Evolutionary conservation across 2,797 vertebrate species (phyloP), one percentile per base, ranked within the genome.

Genomic region (Manis crassicaudata): DNA sequence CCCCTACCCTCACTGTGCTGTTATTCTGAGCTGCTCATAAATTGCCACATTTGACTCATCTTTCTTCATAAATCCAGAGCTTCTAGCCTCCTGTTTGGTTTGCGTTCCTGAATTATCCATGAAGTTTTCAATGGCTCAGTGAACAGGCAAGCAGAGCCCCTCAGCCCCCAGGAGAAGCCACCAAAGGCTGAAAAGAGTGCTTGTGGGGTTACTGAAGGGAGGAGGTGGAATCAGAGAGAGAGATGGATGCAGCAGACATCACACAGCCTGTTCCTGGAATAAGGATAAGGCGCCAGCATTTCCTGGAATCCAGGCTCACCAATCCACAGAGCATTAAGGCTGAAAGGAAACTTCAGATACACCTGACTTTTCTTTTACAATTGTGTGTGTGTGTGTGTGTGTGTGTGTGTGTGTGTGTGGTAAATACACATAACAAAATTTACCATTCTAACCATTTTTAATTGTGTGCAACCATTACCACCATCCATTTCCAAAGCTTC

Each of bases 31-130:
- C 73, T 76, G 62, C 79, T 88, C 94, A 92, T 95, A 96, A 95
- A 95, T 95, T 72, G 56, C 65, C 63, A 90, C 63, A 63, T 97
- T 94, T 88, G 92, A 89, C 95, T 97, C 96, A 92, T 95, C 96
- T 97, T 96, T 94, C 95, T 94, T 90, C 95, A 97, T 97, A 97
- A 98, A 97, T 97, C 79, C 88, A 89, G 90, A 96, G 92, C 84
- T 95, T 97, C 93, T 88, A 96, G 82, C 63, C 92, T 92, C 87
- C 85, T 94, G 25, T 94, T 96, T 97, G 97, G 97, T 96, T 97
- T 96, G 90, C 96, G 95, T 95, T 95, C 85, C 70, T 97, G 96
- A 97, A 97, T 97, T 94, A 97, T 96, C 97, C 93, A 97, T 94
- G 97, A 97, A 94, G 87, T 97, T 93, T 97, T 96, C 94, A 91